Evolutionary conservation across 1,140 invertebrate genomes (phyloP).

Genomic region (Drosophila elegans): DNA sequence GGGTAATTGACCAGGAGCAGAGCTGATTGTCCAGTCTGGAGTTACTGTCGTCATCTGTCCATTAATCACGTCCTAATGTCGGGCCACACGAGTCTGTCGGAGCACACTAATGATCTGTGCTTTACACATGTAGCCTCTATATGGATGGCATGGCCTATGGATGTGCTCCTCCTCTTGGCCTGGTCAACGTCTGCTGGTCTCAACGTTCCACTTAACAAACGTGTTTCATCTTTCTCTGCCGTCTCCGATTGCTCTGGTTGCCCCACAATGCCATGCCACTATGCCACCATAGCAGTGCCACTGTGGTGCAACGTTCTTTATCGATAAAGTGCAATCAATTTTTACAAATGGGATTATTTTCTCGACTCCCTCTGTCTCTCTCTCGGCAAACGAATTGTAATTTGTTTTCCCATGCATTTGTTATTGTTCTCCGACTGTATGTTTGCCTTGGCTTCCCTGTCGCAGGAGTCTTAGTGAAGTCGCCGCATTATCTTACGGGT

Average conservation of each 20-base stretch:
- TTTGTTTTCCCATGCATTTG: slow-evolving; percentile 83
- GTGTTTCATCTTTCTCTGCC: slow-evolving; percentile 60
- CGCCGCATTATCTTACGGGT: slow-evolving; percentile 72
- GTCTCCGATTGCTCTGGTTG: neutral
- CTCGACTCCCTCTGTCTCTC: slow-evolving; percentile 17
- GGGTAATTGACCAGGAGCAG: slow-evolving; percentile 53
- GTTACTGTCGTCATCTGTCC: slow-evolving; percentile 48
- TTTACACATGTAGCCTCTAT: slow-evolving; percentile 65
- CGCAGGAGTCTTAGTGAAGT: slow-evolving; percentile 74
- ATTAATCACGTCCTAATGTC: slow-evolving; percentile 71
- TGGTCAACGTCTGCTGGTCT: slow-evolving; percentile 48
- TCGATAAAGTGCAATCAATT: slow-evolving; percentile 83
- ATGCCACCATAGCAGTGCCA: neutral
- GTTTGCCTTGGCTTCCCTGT: slow-evolving; percentile 30
- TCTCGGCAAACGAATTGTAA: slow-evolving; percentile 69
- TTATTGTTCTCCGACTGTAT: slow-evolving; percentile 67
- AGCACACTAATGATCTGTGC: slow-evolving; percentile 77
- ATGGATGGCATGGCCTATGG: slow-evolving; percentile 48
- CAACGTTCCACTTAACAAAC: slow-evolving; percentile 57
- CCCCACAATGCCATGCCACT: neutral
- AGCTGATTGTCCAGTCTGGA: slow-evolving; percentile 59
- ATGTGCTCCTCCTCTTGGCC: slow-evolving; percentile 28
- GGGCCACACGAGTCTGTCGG: slow-evolving; percentile 60
- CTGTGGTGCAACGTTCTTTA: slow-evolving; percentile 64
- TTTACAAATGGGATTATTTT: slow-evolving; percentile 84